Percentiles rank a stretch among this genome's conserved stretches.
These are phyloP conservation scores for Hipparchia semele DNA, from an alignment of 2,888 invertebrate species.

Conservation along the genomic window DNA sequence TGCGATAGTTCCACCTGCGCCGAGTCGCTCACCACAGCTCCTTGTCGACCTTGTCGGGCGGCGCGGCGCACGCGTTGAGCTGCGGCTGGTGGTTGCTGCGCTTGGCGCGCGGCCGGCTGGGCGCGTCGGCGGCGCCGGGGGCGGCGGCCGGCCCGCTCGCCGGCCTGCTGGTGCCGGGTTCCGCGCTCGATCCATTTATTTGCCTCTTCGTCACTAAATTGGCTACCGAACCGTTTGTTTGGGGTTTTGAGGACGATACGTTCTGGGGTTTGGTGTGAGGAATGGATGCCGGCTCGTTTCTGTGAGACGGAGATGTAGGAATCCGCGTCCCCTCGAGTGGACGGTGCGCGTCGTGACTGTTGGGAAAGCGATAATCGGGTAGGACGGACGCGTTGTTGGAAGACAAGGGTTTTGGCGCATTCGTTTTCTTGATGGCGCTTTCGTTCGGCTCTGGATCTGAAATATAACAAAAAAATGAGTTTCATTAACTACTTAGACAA, in stretches of 20 bases:
- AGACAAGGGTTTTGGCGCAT: neutral
- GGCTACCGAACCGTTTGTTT: neutral
- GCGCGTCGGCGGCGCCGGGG: neutral
- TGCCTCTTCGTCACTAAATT: neutral
- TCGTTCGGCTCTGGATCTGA: slow-evolving; percentile 17
- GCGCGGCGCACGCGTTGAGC: slow-evolving; percentile 57
- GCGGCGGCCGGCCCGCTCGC: neutral
- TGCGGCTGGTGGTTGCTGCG: slow-evolving; percentile 75
- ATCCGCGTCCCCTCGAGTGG: too few species aligned
- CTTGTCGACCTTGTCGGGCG: slow-evolving; percentile 16
- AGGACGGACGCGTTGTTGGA: neutral
- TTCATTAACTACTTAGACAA: too few species aligned
- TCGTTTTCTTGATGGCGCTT: neutral
- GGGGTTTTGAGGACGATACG: neutral
- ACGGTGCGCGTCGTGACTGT: neutral
- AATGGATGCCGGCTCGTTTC: neutral
- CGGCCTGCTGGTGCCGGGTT: neutral
- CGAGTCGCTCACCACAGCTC: neutral
- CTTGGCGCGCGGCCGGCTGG: slow-evolving; percentile 50
- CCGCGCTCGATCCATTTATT: neutral
- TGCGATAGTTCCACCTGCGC: too few species aligned
- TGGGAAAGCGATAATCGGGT: neutral
- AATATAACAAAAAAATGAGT: neutral
- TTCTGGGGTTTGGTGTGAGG: neutral
- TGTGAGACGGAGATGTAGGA: neutral